Evolutionary conservation across 2,888 invertebrate species (phyloP).

Genomic region (Drosophila limbata): DNA sequence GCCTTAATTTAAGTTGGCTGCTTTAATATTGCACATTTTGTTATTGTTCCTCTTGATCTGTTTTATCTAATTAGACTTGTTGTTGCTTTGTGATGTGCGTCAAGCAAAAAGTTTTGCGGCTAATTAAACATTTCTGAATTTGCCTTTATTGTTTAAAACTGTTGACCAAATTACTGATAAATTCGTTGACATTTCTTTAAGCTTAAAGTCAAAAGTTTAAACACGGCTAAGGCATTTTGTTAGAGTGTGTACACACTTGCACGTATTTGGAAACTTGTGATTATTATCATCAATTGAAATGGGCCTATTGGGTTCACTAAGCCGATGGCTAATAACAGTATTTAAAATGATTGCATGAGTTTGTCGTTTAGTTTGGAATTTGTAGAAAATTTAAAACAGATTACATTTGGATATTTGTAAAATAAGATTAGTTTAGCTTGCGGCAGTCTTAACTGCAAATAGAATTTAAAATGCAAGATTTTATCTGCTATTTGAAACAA

Average conservation of each 20-base stretch:
- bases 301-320: not conserved
- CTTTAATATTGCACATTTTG: conserved; percentile 47
- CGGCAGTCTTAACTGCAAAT: too few species aligned
- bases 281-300: conserved; percentile 7
- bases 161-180: conserved; percentile 29
- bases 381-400: not conserved
- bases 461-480: not conserved
- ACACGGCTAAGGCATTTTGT: not conserved
- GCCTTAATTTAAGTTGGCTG: conserved; percentile 52
- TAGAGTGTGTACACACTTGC: not conserved
- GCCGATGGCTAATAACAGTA: conserved; percentile 1
- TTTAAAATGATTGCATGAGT: conserved; percentile 7
- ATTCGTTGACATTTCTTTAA: conserved; percentile 10
- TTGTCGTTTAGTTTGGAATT: not conserved
- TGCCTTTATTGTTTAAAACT: conserved; percentile 27
- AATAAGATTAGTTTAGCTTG: too few species aligned
- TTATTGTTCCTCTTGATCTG: conserved; percentile 21
- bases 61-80: conserved; percentile 42
- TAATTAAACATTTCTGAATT: conserved; percentile 36
- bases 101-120: conserved; percentile 32
- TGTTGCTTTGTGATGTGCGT: conserved; percentile 36
- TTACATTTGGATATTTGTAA: too few species aligned
- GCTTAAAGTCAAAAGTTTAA: not conserved
- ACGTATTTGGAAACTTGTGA: not conserved
- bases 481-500: not conserved